Conservation (phyloP, 1,140 invertebrate species). For the Ceratina calcarata region DNA sequence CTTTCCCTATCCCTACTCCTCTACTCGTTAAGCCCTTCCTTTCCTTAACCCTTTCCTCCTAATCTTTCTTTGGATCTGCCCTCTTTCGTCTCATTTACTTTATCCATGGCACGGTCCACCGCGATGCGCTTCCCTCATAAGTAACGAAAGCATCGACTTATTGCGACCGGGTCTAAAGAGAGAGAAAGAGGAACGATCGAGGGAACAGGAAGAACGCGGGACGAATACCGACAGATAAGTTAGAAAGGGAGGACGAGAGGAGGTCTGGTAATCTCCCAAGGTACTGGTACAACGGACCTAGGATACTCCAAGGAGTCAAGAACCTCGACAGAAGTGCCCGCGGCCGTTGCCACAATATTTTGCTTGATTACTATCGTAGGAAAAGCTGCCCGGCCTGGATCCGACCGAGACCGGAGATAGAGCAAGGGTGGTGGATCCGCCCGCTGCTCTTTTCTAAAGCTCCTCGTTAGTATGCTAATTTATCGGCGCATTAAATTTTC, state of each 20-base stretch:
- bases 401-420: slow-evolving; percentile 30
- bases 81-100: slow-evolving; percentile 41
- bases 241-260: slow-evolving; percentile 37
- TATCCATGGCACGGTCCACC: background rate
- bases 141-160: slow-evolving; percentile 58
- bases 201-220: slow-evolving; percentile 35
- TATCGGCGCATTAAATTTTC: slow-evolving; percentile 75
- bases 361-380: slow-evolving; percentile 77
- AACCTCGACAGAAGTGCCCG: slow-evolving; percentile 69
- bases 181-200: slow-evolving; percentile 33
- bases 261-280: slow-evolving; percentile 55
- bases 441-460: slow-evolving; percentile 23
- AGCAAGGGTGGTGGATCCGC: slow-evolving; percentile 35
- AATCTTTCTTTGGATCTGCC: slow-evolving; percentile 30
- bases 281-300: slow-evolving; percentile 55
- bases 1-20: slow-evolving; percentile 6
- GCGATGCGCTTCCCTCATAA: background rate
- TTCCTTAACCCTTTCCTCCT: slow-evolving; percentile 10
- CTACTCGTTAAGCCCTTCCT: slow-evolving; percentile 18
- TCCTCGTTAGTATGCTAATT: slow-evolving; percentile 78
- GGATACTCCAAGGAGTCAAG: slow-evolving; percentile 67
- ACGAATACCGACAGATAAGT: slow-evolving; percentile 51
- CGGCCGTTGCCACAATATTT: slow-evolving; percentile 78
- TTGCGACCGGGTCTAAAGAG: slow-evolving; percentile 38
- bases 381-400: slow-evolving; percentile 66